phyloP scores from a whole-genome alignment of 2,888 invertebrate species.

The Drosophila austrosaltans region DNA sequence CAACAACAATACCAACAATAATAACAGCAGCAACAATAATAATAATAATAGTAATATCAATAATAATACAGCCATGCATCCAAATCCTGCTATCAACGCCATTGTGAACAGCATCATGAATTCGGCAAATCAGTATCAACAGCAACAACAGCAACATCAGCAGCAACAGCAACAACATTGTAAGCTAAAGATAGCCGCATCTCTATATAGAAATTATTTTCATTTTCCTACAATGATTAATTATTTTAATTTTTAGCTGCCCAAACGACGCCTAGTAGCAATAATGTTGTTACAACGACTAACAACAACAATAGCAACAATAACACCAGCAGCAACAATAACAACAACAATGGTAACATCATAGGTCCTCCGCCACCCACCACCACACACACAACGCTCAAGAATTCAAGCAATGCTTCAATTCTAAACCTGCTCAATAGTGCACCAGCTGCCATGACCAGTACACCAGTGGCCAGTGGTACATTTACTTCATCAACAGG shows the following conservation, averaged over 20 bases:
- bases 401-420: slow-evolving; percentile 86
- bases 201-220: too few species aligned
- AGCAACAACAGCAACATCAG: slow-evolving; percentile 80
- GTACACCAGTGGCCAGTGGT: slow-evolving; percentile 85
- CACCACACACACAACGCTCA: slow-evolving; percentile 52
- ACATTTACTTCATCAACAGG: slow-evolving; percentile 80
- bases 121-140: slow-evolving; percentile 91
- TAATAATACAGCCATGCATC: slow-evolving; percentile 75
- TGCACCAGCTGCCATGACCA: slow-evolving; percentile 90
- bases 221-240: neutral
- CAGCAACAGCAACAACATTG: slow-evolving; percentile 52
- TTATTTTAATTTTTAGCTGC: slow-evolving; percentile 46
- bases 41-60: slow-evolving; percentile 56
- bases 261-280: slow-evolving; percentile 49
- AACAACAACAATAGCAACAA: slow-evolving; percentile 31
- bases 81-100: slow-evolving; percentile 88
- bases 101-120: slow-evolving; percentile 92
- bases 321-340: slow-evolving; percentile 32
- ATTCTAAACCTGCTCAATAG: slow-evolving; percentile 91
- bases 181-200: slow-evolving; percentile 27
- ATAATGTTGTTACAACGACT: slow-evolving; percentile 32
- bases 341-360: slow-evolving; percentile 25
- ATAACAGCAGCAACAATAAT: slow-evolving; percentile 56
- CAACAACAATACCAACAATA: slow-evolving; percentile 65
- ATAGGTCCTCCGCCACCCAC: slow-evolving; percentile 1